These are phyloP conservation scores for Caretta caretta DNA, from an alignment of 2,113 vertebrate species.

Conservation along the genomic window DNA sequence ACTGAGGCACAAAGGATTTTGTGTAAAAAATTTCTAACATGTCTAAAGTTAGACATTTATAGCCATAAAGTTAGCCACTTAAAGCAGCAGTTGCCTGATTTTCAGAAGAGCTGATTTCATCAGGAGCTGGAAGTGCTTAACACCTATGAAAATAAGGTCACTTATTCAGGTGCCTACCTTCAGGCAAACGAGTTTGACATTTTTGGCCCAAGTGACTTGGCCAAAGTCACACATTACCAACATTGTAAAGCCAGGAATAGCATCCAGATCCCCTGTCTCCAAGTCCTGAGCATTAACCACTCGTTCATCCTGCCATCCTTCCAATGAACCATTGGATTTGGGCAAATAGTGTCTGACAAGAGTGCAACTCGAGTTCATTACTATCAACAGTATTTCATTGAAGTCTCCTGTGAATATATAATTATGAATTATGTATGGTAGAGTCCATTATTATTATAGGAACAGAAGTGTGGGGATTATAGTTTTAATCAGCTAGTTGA, in stretches of 20 bases:
- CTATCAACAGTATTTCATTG: background rate
- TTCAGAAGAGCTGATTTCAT: background rate
- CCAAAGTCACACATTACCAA: background rate
- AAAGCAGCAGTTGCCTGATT: background rate
- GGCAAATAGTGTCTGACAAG: background rate
- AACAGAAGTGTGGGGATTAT: background rate
- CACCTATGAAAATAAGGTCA: too few species aligned
- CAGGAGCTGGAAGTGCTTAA: too few species aligned
- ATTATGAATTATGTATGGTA: background rate
- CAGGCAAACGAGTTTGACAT: background rate
- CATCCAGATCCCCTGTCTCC: slow-evolving; percentile 51
- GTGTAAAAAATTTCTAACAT: background rate
- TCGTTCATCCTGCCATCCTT: slow-evolving; percentile 62
- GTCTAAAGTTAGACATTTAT: background rate
- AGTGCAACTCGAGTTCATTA: background rate
- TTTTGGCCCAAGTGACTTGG: background rate
- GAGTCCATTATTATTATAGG: background rate
- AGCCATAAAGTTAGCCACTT: background rate
- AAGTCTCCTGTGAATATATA: background rate
- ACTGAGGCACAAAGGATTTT: background rate
- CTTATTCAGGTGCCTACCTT: background rate
- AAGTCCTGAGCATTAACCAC: slow-evolving; percentile 28
- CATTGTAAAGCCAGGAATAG: slow-evolving; percentile 47
- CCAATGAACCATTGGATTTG: slow-evolving; percentile 37
- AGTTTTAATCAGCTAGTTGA: background rate